Base-by-base conservation (phyloP, 1,140 invertebrate species). In the Acromyrmex charruanus region DNA sequence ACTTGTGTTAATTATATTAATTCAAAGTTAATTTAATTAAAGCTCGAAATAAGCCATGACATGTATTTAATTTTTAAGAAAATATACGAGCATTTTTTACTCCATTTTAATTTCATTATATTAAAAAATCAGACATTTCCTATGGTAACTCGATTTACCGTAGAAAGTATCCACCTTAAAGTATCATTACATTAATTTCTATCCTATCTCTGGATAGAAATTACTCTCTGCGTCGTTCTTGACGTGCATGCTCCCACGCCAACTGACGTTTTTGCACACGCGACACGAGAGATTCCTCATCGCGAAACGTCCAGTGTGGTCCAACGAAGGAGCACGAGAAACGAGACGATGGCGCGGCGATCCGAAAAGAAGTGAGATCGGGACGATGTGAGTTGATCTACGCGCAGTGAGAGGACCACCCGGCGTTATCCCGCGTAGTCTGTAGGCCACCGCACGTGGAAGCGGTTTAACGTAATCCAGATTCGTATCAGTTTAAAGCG, bases 351-450 rank as follows among this genome's bases (percentile, higher is more conserved):
- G 35, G 51, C 51, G 53, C 53, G 53, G 18, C 53, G 55, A 51
- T 58, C 25, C 1, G n/a, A 16, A 89, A 87, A 90, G 68, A 84
- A 61, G 61, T 16, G 85, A 81, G 87, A 89, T 59, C 82, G 10
- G 59, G 61, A 55, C 51, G 21, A 55, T 28, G 77, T 7, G 3
- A n/a, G 7, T 44, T 61, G 71, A 14, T 53, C 21, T 77, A 44
- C 58, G 28, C 77, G n/a, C 31, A 55, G 51, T 12, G 80, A 85
- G 89, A 81, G 14, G 77, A 90, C 86, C 80, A 90, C 89, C 86
- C 53, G 69, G 68, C 55, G 55, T 59, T 86, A 72, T 74, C 28
- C 75, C 58, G 55, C 58, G 18, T n/a, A 16, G 35, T 6, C 10
- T 18, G 63, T 18, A 16, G 25, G 25, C 25, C 25, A 25, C 25